These are phyloP conservation scores for Drosophila gunungcola DNA, from an alignment of 1,140 invertebrate genomes.

Conservation along the genomic window DNA sequence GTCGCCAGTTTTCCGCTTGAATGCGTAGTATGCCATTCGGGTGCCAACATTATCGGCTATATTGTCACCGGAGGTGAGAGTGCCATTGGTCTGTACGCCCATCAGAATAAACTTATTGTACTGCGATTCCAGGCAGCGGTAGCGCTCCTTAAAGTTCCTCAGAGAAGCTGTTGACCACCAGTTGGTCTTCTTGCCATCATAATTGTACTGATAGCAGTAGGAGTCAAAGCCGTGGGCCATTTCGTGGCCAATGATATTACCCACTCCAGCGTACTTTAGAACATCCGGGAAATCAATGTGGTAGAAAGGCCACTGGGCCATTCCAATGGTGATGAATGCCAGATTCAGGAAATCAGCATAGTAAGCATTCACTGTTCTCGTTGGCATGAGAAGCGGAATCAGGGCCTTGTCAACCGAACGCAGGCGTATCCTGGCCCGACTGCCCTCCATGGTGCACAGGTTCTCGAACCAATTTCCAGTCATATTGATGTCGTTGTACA, in stretches of 20 bases:
- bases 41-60: slow-evolving; percentile 96
- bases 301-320: slow-evolving; percentile 76
- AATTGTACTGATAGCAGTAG: slow-evolving; percentile 91
- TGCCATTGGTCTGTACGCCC: slow-evolving; percentile 89
- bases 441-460: slow-evolving; percentile 49
- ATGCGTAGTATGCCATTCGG: slow-evolving; percentile 90
- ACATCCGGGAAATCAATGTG: slow-evolving; percentile 61
- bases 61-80: slow-evolving; percentile 93
- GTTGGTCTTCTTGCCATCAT: slow-evolving; percentile 89
- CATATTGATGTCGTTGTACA: slow-evolving; percentile 60
- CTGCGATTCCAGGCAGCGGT: slow-evolving; percentile 95
- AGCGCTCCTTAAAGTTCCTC: slow-evolving; percentile 88
- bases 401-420: slow-evolving; percentile 70
- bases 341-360: slow-evolving; percentile 78
- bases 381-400: slow-evolving; percentile 69
- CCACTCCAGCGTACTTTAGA: slow-evolving; percentile 87
- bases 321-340: slow-evolving; percentile 82
- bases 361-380: slow-evolving; percentile 74
- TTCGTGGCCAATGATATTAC: slow-evolving; percentile 89
- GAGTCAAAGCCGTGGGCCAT: slow-evolving; percentile 89
- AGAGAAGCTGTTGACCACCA: slow-evolving; percentile 94
- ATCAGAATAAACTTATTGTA: slow-evolving; percentile 86
- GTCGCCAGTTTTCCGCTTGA: slow-evolving; percentile 83
- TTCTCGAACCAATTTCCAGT: slow-evolving; percentile 62
- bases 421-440: slow-evolving; percentile 51